Conservation (phyloP, 1,140 invertebrate species). For the Platyscapa corneri region DNA sequence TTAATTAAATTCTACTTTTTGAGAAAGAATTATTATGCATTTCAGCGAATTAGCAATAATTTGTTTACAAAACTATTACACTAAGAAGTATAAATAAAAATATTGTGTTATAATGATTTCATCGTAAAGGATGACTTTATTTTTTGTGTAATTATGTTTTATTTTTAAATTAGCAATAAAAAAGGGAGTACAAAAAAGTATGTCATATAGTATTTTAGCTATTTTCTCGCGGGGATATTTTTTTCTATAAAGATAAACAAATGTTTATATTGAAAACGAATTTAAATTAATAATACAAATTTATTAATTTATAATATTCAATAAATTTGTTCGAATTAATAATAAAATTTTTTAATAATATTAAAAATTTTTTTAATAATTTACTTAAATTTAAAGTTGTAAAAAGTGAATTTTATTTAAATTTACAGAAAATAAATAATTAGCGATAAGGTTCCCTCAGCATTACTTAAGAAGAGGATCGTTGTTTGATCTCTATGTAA, state of each 20-base stretch:
- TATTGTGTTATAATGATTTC: neutral
- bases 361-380: neutral
- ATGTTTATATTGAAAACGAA: slow-evolving; percentile 5
- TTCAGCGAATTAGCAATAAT: neutral
- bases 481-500: slow-evolving; percentile 33
- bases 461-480: slow-evolving; percentile 29
- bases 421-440: slow-evolving; percentile 34
- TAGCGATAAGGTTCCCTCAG: slow-evolving; percentile 32
- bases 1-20: slow-evolving; percentile 1
- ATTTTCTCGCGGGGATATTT: slow-evolving; percentile 14
- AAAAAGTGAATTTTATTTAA: slow-evolving; percentile 34
- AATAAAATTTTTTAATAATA: neutral
- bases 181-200: slow-evolving; percentile 11
- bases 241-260: neutral
- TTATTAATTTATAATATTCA: neutral
- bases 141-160: neutral
- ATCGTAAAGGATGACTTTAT: neutral
- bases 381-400: slow-evolving; percentile 1
- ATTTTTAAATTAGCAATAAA: slow-evolving; percentile 23
- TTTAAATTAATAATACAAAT: neutral
- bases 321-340: slow-evolving; percentile 9
- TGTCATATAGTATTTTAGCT: neutral
- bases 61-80: neutral
- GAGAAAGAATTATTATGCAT: slow-evolving; percentile 15
- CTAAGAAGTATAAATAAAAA: neutral